phyloP scores from a whole-genome alignment of 2,888 invertebrate genomes.

The Drosophila mimetica region DNA sequence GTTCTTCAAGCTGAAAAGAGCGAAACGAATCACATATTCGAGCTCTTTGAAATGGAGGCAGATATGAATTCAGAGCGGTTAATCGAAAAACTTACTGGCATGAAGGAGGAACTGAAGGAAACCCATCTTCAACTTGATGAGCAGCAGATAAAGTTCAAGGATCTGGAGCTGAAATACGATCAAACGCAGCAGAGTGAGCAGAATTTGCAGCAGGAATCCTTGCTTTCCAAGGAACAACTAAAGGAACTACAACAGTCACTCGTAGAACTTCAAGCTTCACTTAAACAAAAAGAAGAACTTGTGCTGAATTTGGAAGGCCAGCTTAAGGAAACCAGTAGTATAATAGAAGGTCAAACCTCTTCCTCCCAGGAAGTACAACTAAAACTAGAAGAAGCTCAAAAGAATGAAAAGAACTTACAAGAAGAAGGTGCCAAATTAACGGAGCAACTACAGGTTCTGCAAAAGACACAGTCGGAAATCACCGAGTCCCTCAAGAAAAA shows the following conservation, averaged over 20 bases:
- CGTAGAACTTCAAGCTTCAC: conserved; percentile 45
- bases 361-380: conserved; percentile 10
- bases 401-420: not conserved
- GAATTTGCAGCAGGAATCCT: conserved; percentile 38
- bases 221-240: conserved; percentile 58
- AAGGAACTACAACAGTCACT: conserved; percentile 62
- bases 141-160: conserved; percentile 45
- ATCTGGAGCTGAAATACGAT: conserved; percentile 36
- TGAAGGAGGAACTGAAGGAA: conserved; percentile 69
- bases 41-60: conserved; percentile 81
- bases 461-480: conserved; percentile 1
- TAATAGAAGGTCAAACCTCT: conserved; percentile 2
- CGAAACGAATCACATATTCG: conserved; percentile 79
- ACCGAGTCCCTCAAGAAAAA: conserved; percentile 10
- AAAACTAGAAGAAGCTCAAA: conserved; percentile 3
- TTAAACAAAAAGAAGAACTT: conserved; percentile 33
- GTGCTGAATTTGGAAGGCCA: conserved; percentile 17
- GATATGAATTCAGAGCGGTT: conserved; percentile 75
- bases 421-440: conserved; percentile 15
- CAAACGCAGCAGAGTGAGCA: conserved; percentile 41
- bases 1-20: conserved; percentile 76
- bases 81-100: conserved; percentile 64
- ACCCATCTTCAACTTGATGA: conserved; percentile 57
- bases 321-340: conserved; percentile 11
- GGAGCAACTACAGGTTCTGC: conserved; percentile 8